Conservation (phyloP, 2,113 vertebrate genomes). For the Sceloporus tristichus region DNA sequence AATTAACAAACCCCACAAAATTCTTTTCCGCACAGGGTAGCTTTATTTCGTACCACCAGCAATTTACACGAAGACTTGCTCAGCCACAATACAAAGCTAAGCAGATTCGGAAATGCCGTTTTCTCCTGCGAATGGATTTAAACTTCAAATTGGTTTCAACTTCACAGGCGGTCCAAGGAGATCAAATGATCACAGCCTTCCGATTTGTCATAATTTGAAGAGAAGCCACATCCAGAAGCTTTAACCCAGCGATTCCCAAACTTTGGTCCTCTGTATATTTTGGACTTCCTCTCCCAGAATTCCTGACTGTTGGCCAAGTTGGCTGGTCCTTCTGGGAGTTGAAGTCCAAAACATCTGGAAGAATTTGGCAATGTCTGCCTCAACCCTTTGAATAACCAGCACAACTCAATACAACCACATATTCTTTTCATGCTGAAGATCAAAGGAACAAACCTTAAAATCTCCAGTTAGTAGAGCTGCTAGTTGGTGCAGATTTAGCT, state of each 20-base stretch:
- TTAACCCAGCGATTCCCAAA: no score
- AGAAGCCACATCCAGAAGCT: neutral
- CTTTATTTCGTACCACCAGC: neutral
- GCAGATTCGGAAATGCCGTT: neutral
- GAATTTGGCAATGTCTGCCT: no score
- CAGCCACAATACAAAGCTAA: neutral
- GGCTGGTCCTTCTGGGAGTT: no score
- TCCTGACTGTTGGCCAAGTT: no score
- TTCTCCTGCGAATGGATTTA: neutral
- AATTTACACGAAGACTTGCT: neutral
- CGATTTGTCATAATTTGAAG: neutral
- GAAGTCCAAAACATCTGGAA: no score
- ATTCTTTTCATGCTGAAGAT: neutral
- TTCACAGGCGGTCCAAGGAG: neutral
- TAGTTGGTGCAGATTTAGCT: neutral
- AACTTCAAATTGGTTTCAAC: neutral
- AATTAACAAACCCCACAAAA: neutral
- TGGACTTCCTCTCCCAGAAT: no score
- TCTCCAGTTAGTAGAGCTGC: neutral
- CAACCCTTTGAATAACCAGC: neutral
- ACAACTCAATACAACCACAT: neutral
- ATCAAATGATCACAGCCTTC: neutral
- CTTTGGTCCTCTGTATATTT: no score
- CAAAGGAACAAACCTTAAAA: neutral
- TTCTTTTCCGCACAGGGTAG: fast-evolving